These are phyloP conservation scores for Dicentrarchus labrax DNA, from an alignment of 2,113 vertebrate species.

Conservation along the genomic window DNA sequence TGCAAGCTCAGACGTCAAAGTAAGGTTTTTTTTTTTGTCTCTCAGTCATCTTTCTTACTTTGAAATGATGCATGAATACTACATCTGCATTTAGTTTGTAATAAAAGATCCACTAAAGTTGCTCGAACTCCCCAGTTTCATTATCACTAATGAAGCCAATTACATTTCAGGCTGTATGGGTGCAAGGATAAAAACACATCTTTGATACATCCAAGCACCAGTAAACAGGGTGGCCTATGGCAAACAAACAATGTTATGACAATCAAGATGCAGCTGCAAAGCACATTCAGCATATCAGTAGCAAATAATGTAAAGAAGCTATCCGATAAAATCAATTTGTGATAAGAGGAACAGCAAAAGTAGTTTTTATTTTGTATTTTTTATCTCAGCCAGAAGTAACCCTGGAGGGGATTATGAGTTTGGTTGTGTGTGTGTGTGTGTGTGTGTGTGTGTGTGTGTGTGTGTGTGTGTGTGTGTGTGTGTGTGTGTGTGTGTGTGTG, in stretches of 20 bases:
- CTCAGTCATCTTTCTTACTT: background rate
- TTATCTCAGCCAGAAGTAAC: too few relatives aligned
- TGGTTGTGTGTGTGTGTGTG: too few relatives aligned
- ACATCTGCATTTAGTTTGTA: conserved; percentile 4
- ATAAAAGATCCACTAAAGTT: conserved; percentile 5
- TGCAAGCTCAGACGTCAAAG: background rate
- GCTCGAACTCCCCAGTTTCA: conserved; percentile 5
- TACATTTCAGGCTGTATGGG: background rate
- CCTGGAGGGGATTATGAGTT: too few relatives aligned
- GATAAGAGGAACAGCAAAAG: background rate
- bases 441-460: too few relatives aligned
- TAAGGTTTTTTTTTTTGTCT: background rate
- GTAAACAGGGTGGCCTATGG: background rate
- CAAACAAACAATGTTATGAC: background rate
- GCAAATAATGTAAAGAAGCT: background rate
- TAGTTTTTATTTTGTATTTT: too few relatives aligned
- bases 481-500: too few relatives aligned
- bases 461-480: too few relatives aligned
- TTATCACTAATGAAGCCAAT: conserved; percentile 27
- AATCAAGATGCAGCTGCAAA: conserved; percentile 22
- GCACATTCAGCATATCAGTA: background rate
- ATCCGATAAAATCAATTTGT: background rate
- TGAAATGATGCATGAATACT: background rate
- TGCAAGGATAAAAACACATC: conserved; percentile 1
- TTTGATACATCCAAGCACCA: background rate